A percentile compares a stretch with the other conserved stretches of the same genome.
phyloP scores from a whole-genome alignment of 2,113 vertebrate genomes.

The Gallinago undulata region DNA sequence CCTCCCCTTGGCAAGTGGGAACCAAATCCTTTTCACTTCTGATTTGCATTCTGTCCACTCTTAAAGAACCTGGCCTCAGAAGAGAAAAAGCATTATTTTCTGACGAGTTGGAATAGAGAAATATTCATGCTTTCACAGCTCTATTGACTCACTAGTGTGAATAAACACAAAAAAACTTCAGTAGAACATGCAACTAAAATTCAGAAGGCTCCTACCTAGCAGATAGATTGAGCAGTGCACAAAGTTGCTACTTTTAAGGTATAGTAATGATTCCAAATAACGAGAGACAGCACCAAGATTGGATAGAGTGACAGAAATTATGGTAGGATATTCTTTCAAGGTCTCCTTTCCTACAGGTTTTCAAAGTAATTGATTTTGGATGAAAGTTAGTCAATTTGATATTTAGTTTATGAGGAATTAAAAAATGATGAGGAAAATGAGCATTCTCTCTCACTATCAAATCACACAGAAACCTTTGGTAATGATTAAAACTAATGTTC shows the following conservation, averaged over 20 bases:
- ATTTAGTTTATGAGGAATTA: constrained; percentile 38
- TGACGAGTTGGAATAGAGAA: neutral
- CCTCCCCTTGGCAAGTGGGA: neutral
- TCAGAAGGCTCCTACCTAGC: neutral
- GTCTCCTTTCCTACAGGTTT: constrained; percentile 10
- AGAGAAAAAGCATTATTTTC: neutral
- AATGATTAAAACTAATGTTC: constrained; percentile 30
- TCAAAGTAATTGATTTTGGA: constrained; percentile 15
- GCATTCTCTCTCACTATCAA: neutral
- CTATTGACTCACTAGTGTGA: neutral
- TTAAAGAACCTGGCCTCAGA: constrained; percentile 25
- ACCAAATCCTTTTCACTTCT: neutral
- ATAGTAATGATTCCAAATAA: neutral
- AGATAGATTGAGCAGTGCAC: neutral
- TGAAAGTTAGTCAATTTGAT: constrained; percentile 17
- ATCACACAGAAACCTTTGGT: constrained; percentile 14
- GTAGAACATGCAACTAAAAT: neutral
- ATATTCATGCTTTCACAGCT: neutral
- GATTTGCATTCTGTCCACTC: neutral
- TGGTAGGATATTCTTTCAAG: neutral
- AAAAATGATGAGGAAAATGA: constrained; percentile 28
- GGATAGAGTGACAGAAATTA: neutral
- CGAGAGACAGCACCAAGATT: neutral
- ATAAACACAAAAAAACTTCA: constrained; percentile 12
- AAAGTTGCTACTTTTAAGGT: neutral